These are phyloP conservation scores for Sarcophaga bullata DNA, from an alignment of 1,140 invertebrate species.

Conservation along the genomic window DNA sequence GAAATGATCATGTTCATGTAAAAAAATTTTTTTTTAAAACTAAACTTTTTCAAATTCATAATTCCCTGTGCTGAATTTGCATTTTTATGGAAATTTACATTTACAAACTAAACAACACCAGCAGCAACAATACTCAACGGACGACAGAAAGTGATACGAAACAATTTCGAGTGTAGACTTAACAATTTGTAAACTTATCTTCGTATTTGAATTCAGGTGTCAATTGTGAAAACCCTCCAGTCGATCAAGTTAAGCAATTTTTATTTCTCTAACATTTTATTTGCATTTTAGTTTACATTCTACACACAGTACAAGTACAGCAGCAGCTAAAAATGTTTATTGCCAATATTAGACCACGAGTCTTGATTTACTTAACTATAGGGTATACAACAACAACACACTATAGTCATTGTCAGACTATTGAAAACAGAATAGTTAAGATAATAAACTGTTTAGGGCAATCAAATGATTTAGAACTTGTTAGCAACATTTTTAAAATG, in stretches of 20 bases:
- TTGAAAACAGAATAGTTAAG: too few relatives aligned
- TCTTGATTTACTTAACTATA: too few relatives aligned
- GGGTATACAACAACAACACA: too few relatives aligned
- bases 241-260: conserved; percentile 15
- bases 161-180: conserved; percentile 6
- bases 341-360: not conserved
- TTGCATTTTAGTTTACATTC: not conserved
- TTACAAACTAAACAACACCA: not conserved
- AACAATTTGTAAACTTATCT: not conserved
- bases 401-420: too few relatives aligned
- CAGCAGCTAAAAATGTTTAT: not conserved
- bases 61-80: not conserved
- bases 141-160: not conserved
- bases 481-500: too few relatives aligned
- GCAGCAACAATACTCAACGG: not conserved
- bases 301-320: not conserved
- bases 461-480: too few relatives aligned
- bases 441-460: too few relatives aligned
- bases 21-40: too few relatives aligned
- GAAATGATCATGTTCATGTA: too few relatives aligned
- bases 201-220: not conserved
- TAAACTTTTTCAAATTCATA: not conserved
- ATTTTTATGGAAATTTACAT: not conserved
- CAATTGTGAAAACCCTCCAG: conserved; percentile 20
- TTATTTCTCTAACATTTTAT: not conserved